phyloP scores from a whole-genome alignment of 2,797 vertebrate species.

The Chrysolophus pictus region DNA sequence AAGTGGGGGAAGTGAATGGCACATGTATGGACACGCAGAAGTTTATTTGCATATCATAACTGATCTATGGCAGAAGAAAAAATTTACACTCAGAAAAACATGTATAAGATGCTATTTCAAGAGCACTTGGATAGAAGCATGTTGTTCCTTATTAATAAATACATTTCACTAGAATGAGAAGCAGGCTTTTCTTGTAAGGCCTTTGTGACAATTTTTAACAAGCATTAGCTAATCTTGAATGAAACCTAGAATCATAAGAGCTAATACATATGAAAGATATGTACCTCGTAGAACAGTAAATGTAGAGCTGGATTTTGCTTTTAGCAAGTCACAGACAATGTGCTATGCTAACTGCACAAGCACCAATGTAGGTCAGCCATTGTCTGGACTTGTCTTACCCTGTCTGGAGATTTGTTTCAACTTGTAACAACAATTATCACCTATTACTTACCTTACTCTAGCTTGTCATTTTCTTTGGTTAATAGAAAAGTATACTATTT shows the following conservation, averaged over 20 bases:
- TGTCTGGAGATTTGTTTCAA: not conserved
- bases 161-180: not conserved
- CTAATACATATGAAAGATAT: not conserved
- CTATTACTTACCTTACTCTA: not conserved
- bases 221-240: not conserved
- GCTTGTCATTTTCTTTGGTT: not conserved
- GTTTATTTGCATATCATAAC: not conserved
- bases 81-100: not conserved
- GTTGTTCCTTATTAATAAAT: not conserved
- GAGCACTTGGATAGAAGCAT: not conserved
- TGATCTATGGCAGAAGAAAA: not conserved
- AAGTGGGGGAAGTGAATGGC: no score
- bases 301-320: not conserved
- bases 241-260: not conserved
- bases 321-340: not conserved
- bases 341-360: not conserved
- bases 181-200: not conserved
- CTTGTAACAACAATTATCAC: not conserved
- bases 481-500: not conserved
- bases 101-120: not conserved
- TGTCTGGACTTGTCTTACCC: not conserved
- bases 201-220: not conserved
- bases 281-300: not conserved
- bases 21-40: not conserved
- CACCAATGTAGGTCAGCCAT: not conserved